Evolutionary conservation across 2,113 vertebrate species (phyloP).

Genomic region (Percina caprodes): DNA sequence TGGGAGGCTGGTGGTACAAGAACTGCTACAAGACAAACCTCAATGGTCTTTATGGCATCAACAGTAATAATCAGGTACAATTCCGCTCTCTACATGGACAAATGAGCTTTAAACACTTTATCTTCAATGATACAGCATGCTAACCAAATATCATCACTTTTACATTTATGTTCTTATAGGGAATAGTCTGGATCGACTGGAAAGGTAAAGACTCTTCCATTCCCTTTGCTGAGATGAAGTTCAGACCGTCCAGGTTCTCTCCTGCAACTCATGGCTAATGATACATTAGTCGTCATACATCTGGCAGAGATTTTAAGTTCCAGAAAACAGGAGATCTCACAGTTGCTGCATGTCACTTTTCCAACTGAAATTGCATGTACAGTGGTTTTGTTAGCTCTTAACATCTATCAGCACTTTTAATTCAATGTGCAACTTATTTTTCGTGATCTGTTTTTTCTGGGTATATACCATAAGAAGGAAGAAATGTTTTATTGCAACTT

Average conservation of each 20-base stretch:
- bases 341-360: slow-evolving; percentile 42
- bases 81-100: not conserved
- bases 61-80: slow-evolving; percentile 89
- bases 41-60: slow-evolving; percentile 89
- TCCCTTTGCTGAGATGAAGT: slow-evolving; percentile 95
- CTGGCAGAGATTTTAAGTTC: slow-evolving; percentile 20
- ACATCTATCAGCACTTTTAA: slow-evolving; percentile 24
- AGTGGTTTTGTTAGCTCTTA: slow-evolving; percentile 37
- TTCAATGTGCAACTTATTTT: slow-evolving; percentile 27
- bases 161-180: slow-evolving; percentile 77
- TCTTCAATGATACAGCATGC: not conserved
- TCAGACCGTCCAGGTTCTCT: slow-evolving; percentile 86
- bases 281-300: not conserved
- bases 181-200: slow-evolving; percentile 95
- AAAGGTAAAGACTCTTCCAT: slow-evolving; percentile 93
- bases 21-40: slow-evolving; percentile 97
- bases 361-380: slow-evolving; percentile 10
- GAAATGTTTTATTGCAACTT: slow-evolving; percentile 38
- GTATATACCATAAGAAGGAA: slow-evolving; percentile 25
- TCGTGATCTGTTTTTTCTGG: slow-evolving; percentile 28
- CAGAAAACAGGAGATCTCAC: slow-evolving; percentile 30
- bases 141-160: not conserved
- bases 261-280: slow-evolving; percentile 79
- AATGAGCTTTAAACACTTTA: not conserved
- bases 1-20: slow-evolving; percentile 96